These are phyloP conservation scores for Amphiprion clarkii DNA, from an alignment of 2,797 vertebrate species.

Conservation along the genomic window DNA sequence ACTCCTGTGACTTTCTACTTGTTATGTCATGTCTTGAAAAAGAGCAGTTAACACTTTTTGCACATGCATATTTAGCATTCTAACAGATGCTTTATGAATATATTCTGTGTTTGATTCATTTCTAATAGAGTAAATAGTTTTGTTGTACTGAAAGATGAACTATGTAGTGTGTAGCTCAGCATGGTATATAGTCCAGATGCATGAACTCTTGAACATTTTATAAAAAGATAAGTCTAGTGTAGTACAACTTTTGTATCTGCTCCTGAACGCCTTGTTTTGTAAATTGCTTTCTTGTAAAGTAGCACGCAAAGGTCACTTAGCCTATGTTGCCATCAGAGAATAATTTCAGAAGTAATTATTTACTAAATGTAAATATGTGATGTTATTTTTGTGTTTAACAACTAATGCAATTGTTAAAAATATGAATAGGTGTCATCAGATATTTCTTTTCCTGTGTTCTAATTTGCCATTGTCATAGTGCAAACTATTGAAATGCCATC, in stretches of 20 bases:
- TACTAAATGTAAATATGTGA: slow-evolving; percentile 81
- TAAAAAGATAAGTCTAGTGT: slow-evolving; percentile 72
- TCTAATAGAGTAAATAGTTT: slow-evolving; percentile 85
- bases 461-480: slow-evolving; percentile 85
- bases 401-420: slow-evolving; percentile 81
- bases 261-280: slow-evolving; percentile 85
- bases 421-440: slow-evolving; percentile 80
- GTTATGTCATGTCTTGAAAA: slow-evolving; percentile 71
- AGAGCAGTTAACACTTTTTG: slow-evolving; percentile 72
- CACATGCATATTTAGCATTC: slow-evolving; percentile 80
- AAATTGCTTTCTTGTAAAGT: slow-evolving; percentile 85
- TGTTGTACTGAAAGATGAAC: slow-evolving; percentile 84
- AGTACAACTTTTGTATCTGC: slow-evolving; percentile 85
- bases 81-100: slow-evolving; percentile 87
- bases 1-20: slow-evolving; percentile 74
- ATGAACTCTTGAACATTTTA: slow-evolving; percentile 81
- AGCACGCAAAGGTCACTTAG: slow-evolving; percentile 78
- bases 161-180: slow-evolving; percentile 83
- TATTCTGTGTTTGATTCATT: slow-evolving; percentile 83
- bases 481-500: slow-evolving; percentile 91
- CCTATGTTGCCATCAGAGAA: slow-evolving; percentile 79
- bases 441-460: slow-evolving; percentile 76
- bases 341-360: slow-evolving; percentile 76
- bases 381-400: slow-evolving; percentile 81
- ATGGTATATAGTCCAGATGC: slow-evolving; percentile 85